These are phyloP conservation scores for Riparia riparia DNA, from an alignment of 2,113 vertebrate species.

Conservation along the genomic window DNA sequence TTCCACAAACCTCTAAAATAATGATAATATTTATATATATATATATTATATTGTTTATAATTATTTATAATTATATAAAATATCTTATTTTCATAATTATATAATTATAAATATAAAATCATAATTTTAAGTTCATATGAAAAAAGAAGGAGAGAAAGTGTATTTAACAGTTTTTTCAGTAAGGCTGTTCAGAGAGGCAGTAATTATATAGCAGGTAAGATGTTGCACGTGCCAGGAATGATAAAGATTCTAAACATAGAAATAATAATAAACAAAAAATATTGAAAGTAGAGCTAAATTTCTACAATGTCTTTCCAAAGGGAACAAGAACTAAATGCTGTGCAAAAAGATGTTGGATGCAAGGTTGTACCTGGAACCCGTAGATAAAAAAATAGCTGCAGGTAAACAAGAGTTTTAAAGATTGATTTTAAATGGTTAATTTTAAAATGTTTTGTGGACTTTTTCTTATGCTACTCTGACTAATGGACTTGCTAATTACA, in stretches of 20 bases:
- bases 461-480: background rate
- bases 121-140: background rate
- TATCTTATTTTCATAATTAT: no score
- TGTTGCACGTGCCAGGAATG: fast-evolving
- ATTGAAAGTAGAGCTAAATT: background rate
- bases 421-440: background rate
- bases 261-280: background rate
- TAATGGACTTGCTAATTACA: background rate
- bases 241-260: background rate
- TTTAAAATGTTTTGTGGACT: background rate
- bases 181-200: background rate
- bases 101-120: no score
- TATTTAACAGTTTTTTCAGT: background rate
- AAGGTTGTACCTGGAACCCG: background rate
- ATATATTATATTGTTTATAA: no score
- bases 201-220: background rate
- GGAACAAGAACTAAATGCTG: background rate
- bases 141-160: fast-evolving
- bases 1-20: background rate
- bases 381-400: background rate
- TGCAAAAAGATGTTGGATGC: background rate
- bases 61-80: no score
- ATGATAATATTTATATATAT: no score
- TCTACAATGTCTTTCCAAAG: background rate
- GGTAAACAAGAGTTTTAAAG: background rate